A percentile compares a stretch with the other conserved stretches of the same genome.
Conservation (phyloP, 1,140 invertebrate genomes). For the Helicoverpa armigera region DNA sequence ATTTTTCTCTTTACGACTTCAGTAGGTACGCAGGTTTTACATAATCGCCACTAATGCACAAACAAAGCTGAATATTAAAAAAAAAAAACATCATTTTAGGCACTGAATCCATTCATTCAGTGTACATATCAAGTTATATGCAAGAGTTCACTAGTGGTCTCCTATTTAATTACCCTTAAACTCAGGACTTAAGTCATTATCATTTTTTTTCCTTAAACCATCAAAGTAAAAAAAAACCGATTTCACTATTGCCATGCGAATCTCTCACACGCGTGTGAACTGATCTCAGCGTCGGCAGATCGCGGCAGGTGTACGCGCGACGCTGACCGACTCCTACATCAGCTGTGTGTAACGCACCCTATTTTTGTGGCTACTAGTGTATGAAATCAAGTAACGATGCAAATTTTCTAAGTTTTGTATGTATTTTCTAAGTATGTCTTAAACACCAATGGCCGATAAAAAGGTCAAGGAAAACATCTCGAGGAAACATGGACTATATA, state of each 20-base stretch:
- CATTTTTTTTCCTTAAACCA: background rate
- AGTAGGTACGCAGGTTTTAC: background rate
- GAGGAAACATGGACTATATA: too few species aligned
- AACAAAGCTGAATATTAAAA: too few species aligned
- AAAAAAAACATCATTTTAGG: too few species aligned
- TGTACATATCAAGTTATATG: too few species aligned
- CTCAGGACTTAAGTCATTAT: too few species aligned
- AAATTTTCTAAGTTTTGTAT: too few species aligned
- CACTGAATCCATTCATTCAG: too few species aligned
- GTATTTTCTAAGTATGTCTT: too few species aligned
- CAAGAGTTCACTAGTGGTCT: too few species aligned
- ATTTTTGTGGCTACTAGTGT: background rate
- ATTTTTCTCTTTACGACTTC: background rate
- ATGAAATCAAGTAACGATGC: background rate
- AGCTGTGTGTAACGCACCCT: background rate
- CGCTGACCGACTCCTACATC: constrained; percentile 29
- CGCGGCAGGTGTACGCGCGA: constrained; percentile 25
- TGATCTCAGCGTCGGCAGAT: constrained; percentile 1
- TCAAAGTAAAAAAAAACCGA: background rate
- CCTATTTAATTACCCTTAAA: too few species aligned
- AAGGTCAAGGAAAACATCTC: too few species aligned
- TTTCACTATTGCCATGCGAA: background rate
- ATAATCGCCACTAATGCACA: background rate
- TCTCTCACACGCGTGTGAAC: constrained; percentile 21
- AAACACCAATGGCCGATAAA: too few species aligned